These are phyloP conservation scores for Lasioglossum leucozonium DNA, from an alignment of 2,888 invertebrate genomes.

Conservation along the genomic window DNA sequence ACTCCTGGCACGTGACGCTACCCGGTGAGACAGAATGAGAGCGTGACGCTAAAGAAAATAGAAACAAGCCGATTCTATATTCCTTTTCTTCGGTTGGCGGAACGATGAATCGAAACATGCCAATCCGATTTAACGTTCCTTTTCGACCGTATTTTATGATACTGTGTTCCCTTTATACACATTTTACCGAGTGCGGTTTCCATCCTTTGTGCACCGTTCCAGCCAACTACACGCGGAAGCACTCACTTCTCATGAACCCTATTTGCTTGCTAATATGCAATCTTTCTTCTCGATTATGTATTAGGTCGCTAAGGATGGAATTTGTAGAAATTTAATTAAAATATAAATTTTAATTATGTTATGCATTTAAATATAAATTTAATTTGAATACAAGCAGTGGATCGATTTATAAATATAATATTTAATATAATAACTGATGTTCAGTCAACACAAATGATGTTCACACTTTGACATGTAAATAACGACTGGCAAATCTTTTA, in stretches of 20 bases:
- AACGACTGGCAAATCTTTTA: too few relatives aligned
- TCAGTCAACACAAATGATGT: too few relatives aligned
- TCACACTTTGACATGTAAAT: too few relatives aligned
- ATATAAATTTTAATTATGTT: too few relatives aligned
- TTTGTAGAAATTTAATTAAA: too few relatives aligned
- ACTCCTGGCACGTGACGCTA: constrained; percentile 49
- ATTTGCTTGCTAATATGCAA: neutral
- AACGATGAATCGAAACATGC: constrained; percentile 23
- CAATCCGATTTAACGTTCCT: constrained; percentile 5
- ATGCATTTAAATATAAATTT: too few relatives aligned
- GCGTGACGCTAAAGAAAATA: constrained; percentile 22
- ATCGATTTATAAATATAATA: too few relatives aligned
- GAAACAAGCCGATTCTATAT: constrained; percentile 14
- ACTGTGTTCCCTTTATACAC: neutral
- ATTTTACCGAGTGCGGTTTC: neutral
- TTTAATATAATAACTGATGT: too few relatives aligned
- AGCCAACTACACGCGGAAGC: neutral
- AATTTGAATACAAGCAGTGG: too few relatives aligned
- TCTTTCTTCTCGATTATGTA: neutral
- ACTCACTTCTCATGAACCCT: neutral
- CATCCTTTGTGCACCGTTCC: neutral
- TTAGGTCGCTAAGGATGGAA: too few relatives aligned
- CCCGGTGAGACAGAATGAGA: constrained; percentile 36
- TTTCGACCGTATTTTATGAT: neutral
- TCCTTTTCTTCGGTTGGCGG: neutral